Conservation (phyloP, 2,797 vertebrate species). For the Gymnocypris eckloni region DNA sequence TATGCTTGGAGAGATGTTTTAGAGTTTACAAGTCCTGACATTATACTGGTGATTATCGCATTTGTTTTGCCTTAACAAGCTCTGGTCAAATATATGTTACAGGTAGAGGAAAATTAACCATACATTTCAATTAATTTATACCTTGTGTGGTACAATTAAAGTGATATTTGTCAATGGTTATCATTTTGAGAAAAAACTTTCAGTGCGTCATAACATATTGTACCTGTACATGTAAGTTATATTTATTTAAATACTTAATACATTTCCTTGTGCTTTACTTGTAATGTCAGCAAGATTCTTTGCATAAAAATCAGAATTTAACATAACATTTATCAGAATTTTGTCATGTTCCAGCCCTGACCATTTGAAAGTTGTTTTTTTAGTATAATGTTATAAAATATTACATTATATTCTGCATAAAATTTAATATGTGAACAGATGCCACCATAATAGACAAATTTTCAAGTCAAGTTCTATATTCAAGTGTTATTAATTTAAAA, state of each 20-base stretch:
- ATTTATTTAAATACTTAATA: not conserved
- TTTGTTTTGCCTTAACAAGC: conserved; percentile 3
- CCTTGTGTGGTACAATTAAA: not conserved
- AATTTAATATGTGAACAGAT: conserved; percentile 22
- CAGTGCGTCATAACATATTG: not conserved
- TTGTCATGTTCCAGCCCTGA: not conserved
- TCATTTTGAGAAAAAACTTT: not conserved
- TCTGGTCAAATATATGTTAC: not conserved
- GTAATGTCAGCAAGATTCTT: not conserved
- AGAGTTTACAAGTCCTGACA: conserved; percentile 3
- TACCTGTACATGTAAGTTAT: not conserved
- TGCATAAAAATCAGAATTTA: not conserved
- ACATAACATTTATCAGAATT: not conserved
- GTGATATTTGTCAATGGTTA: not conserved
- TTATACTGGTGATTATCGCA: not conserved
- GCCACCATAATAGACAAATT: conserved; percentile 28
- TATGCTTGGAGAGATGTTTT: not conserved
- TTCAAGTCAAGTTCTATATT: conserved; percentile 24
- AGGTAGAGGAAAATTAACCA: not conserved
- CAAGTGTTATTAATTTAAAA: conserved; percentile 36
- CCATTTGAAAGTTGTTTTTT: not conserved
- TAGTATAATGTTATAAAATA: not conserved
- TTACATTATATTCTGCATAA: not conserved
- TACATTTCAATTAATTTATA: not conserved
- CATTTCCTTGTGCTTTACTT: not conserved